Conservation (phyloP, 1,140 invertebrate species). For the Marisa cornuarietis region DNA sequence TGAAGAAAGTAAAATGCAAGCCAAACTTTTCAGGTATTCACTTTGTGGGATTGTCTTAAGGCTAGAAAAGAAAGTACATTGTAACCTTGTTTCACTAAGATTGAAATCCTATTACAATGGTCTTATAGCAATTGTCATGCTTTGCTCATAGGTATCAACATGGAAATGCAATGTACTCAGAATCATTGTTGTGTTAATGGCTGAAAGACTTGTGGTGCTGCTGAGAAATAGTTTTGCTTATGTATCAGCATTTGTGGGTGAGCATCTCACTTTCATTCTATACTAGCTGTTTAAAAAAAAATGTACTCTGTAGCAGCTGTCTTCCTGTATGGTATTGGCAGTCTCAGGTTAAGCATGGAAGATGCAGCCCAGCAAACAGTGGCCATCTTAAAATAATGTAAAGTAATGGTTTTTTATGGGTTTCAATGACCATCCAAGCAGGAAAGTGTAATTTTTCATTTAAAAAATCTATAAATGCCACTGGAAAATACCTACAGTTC, state of each 20-base stretch:
- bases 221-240: conserved; percentile 57
- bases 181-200: conserved; percentile 41
- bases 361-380: too few species aligned
- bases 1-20: too few species aligned
- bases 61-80: neutral
- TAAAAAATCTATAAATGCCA: too few species aligned
- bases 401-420: too few species aligned
- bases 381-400: too few species aligned
- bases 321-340: neutral
- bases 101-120: neutral
- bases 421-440: too few species aligned
- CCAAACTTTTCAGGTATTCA: too few species aligned
- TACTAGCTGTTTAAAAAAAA: neutral
- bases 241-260: conserved; percentile 56
- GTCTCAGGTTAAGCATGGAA: too few species aligned
- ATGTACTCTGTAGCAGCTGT: neutral
- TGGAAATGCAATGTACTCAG: conserved; percentile 58
- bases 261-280: conserved; percentile 14
- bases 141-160: conserved; percentile 39
- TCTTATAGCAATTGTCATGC: neutral
- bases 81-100: neutral
- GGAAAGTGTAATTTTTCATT: too few species aligned
- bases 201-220: conserved; percentile 46
- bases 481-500: too few species aligned
- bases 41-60: too few species aligned